phyloP scores from a whole-genome alignment of 1,140 invertebrate species.

The Periplaneta americana region DNA sequence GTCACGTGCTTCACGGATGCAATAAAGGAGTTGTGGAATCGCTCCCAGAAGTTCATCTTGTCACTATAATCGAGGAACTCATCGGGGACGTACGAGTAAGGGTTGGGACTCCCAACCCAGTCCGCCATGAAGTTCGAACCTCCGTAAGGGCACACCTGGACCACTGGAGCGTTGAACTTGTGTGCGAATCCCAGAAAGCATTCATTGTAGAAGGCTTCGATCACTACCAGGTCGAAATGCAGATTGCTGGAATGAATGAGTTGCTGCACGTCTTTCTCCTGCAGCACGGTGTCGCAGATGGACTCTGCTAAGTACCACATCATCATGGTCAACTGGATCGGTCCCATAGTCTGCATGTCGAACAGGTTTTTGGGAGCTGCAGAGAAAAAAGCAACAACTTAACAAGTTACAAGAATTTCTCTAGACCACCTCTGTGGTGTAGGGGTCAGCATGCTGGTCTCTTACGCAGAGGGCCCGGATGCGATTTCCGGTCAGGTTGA shows the following conservation, averaged over 20 bases:
- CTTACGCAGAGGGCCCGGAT: no score
- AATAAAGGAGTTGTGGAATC: slow-evolving; percentile 6
- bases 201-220: slow-evolving; percentile 28
- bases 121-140: not conserved
- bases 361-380: not conserved
- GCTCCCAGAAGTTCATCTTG: slow-evolving; percentile 32
- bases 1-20: not conserved
- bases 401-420: no score
- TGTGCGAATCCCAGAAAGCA: slow-evolving; percentile 8
- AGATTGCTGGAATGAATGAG: slow-evolving; percentile 3
- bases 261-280: not conserved
- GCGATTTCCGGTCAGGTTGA: no score
- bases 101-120: slow-evolving; percentile 13
- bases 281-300: not conserved
- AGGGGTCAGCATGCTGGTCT: no score
- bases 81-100: slow-evolving; percentile 36
- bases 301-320: not conserved
- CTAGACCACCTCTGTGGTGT: no score
- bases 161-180: slow-evolving; percentile 4
- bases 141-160: slow-evolving; percentile 33
- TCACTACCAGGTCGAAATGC: slow-evolving; percentile 30
- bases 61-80: slow-evolving; percentile 30
- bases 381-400: no score
- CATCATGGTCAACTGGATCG: not conserved
- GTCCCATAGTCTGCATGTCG: not conserved